Conservation (phyloP, 2,113 vertebrate genomes). For the Etheostoma spectabile region DNA sequence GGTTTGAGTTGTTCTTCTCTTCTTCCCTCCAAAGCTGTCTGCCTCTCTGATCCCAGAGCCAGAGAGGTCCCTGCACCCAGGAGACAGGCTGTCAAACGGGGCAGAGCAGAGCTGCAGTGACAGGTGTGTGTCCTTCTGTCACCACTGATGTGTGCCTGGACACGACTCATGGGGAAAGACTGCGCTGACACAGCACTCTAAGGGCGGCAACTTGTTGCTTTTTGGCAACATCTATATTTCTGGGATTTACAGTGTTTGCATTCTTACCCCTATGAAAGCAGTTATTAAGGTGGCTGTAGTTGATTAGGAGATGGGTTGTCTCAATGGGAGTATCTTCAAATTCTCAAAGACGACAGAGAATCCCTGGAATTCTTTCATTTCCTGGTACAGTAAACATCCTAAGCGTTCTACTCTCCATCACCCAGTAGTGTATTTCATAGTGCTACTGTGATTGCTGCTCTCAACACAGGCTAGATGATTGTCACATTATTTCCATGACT, state of each 20-base stretch:
- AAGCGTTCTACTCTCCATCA: constrained; percentile 17
- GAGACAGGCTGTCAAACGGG: constrained; percentile 40
- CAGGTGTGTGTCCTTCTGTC: constrained; percentile 33
- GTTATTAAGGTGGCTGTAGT: neutral
- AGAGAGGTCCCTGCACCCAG: constrained; percentile 13
- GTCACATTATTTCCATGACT: constrained; percentile 48
- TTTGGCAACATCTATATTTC: constrained; percentile 13
- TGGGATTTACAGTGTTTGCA: neutral
- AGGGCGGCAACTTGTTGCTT: constrained; percentile 32
- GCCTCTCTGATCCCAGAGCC: constrained; percentile 18
- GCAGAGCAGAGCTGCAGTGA: constrained; percentile 44
- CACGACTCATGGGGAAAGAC: neutral
- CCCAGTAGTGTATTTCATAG: constrained; percentile 41
- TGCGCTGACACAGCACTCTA: constrained; percentile 47
- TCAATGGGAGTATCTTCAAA: neutral
- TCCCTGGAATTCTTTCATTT: constrained; percentile 5
- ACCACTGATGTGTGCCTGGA: constrained; percentile 14
- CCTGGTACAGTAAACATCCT: constrained; percentile 32
- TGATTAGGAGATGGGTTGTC: neutral
- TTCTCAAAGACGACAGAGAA: neutral
- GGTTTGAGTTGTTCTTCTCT: constrained; percentile 7
- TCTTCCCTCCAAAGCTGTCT: constrained; percentile 23
- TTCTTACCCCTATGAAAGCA: constrained; percentile 1
- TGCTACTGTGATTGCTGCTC: constrained; percentile 26
- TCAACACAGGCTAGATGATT: constrained; percentile 56